phyloP scores from a whole-genome alignment of 2,113 vertebrate species.

The Nothocercus nigrocapillus region DNA sequence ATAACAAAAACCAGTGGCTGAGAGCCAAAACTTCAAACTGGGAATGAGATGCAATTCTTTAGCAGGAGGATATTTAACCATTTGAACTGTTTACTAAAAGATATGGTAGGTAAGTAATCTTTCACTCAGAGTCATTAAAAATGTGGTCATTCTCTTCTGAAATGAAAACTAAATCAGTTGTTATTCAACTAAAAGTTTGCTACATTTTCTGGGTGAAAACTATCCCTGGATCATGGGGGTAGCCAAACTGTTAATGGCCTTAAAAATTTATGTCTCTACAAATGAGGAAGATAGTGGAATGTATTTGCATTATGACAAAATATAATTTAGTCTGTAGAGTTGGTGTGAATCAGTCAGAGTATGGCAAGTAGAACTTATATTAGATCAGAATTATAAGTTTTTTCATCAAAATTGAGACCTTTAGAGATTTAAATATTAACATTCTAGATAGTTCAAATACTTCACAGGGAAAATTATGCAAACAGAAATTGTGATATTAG shows the following conservation, averaged over 20 bases:
- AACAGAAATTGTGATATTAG: background rate
- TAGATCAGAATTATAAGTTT: background rate
- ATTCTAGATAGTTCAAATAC: background rate
- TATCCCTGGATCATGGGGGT: background rate
- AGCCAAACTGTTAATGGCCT: background rate
- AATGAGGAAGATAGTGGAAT: background rate
- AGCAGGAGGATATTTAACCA: background rate
- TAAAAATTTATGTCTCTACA: background rate
- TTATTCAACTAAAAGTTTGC: background rate
- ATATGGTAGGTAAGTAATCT: background rate
- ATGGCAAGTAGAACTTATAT: background rate
- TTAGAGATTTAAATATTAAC: background rate
- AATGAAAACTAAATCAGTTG: background rate
- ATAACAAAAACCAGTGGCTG: constrained; percentile 21
- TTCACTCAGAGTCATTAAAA: background rate
- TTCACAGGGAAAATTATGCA: background rate
- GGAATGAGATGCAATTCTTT: constrained; percentile 21
- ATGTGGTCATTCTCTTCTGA: background rate
- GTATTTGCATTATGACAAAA: background rate
- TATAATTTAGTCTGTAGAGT: background rate
- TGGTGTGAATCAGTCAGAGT: background rate
- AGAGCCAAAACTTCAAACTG: constrained; percentile 24
- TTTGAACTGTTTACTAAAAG: background rate
- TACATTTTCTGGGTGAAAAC: background rate
- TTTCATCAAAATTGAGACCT: background rate